Conservation (phyloP, 2,797 vertebrate species). For the Acestrorhynchus altus region DNA sequence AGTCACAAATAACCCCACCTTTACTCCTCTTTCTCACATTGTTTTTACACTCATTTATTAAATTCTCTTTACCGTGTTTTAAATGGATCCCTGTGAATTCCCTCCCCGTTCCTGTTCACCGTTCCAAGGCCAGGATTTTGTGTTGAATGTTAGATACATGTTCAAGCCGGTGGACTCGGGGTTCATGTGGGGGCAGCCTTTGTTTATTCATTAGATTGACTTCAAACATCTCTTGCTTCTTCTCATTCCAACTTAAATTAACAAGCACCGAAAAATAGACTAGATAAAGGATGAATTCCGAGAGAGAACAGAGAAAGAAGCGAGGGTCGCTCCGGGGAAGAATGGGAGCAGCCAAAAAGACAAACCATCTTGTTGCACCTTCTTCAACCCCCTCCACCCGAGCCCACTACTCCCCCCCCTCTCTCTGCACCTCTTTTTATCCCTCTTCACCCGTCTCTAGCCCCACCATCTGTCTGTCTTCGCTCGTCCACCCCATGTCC, state of each 20-base stretch:
- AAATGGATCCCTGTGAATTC: too few species aligned
- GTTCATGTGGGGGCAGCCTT: not conserved
- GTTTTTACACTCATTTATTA: too few species aligned
- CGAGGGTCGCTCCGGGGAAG: constrained; percentile 46
- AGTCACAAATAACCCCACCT: too few species aligned
- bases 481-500: constrained; percentile 15
- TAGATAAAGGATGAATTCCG: constrained; percentile 44
- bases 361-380: constrained; percentile 53
- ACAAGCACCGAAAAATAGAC: constrained; percentile 38
- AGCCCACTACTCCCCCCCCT: constrained; percentile 27
- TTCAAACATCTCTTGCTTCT: too few species aligned
- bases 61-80: too few species aligned
- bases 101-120: too few species aligned
- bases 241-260: too few species aligned
- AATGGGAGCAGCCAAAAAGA: constrained; percentile 40
- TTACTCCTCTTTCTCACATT: too few species aligned
- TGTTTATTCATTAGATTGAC: constrained; percentile 29
- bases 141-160: too few species aligned
- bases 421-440: constrained; percentile 13
- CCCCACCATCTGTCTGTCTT: constrained; percentile 42
- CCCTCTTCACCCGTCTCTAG: constrained; percentile 29
- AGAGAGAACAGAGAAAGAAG: constrained; percentile 43
- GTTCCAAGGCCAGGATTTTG: too few species aligned
- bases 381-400: not conserved
- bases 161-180: too few species aligned